Evolutionary conservation across 1,140 invertebrate species (phyloP).

Genomic region (Dendrolimus kikuchii): DNA sequence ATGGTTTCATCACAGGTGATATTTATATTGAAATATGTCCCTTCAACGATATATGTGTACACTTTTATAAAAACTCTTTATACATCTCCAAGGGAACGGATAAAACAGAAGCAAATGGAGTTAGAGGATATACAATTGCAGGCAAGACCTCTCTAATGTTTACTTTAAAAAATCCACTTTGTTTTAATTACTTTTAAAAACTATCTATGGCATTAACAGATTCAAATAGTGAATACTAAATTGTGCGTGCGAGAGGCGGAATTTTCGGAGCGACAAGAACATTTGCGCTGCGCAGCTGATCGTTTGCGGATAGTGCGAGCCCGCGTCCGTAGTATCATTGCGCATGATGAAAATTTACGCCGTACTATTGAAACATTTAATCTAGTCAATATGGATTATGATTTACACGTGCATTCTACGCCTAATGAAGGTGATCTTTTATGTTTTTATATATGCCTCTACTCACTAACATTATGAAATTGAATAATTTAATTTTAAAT

Average conservation of each 20-base stretch:
- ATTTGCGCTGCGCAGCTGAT: conserved; percentile 25
- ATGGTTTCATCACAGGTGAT: conserved; percentile 32
- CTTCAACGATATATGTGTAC: conserved; percentile 43
- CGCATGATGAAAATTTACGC: conserved; percentile 33
- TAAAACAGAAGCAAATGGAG: conserved; percentile 37
- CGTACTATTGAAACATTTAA: conserved; percentile 17
- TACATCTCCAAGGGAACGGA: conserved; percentile 29
- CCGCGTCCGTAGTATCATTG: conserved; percentile 39
- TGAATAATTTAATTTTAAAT: no score
- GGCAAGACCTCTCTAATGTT: conserved; percentile 18
- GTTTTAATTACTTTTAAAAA: no score
- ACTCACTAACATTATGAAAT: no score
- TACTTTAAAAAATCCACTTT: no score
- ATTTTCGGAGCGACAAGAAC: conserved; percentile 31
- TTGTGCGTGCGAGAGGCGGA: conserved; percentile 42
- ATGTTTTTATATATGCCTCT: not conserved
- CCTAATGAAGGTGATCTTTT: conserved; percentile 31
- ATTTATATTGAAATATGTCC: conserved; percentile 51
- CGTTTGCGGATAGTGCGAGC: conserved; percentile 33
- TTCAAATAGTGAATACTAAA: conserved; percentile 53
- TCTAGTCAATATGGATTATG: conserved; percentile 16
- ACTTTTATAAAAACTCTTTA: conserved; percentile 42
- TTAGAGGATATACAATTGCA: conserved; percentile 53
- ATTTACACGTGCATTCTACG: conserved; percentile 15
- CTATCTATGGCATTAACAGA: conserved; percentile 20